Evolutionary conservation across 2,113 vertebrate species (phyloP).

Genomic region (Anolis carolinensis): DNA sequence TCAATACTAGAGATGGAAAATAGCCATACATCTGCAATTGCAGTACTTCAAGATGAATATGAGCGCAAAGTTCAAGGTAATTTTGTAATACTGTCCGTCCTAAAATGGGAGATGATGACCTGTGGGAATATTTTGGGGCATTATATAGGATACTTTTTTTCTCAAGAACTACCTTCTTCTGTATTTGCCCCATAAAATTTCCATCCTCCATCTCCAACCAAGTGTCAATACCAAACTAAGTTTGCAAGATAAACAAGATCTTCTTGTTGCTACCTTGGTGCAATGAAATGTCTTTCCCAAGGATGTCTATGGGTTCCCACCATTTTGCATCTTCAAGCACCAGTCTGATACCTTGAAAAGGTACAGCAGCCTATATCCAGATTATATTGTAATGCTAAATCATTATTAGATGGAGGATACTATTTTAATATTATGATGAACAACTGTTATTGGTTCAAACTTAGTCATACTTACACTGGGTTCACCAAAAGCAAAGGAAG

Average conservation of each 20-base stretch:
- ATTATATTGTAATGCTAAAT: no score
- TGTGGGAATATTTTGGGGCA: neutral
- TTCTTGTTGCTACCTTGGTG: neutral
- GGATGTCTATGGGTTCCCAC: neutral
- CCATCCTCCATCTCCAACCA: no score
- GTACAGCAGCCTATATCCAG: no score
- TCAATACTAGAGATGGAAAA: constrained; percentile 84
- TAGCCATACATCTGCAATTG: constrained; percentile 78
- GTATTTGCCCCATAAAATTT: neutral
- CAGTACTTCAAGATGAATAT: constrained; percentile 86
- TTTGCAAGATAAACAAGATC: neutral
- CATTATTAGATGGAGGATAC: no score
- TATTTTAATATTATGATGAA: no score
- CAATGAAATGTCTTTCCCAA: neutral
- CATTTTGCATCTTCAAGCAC: no score
- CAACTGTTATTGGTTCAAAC: no score
- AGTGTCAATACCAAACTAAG: neutral
- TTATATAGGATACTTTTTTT: neutral
- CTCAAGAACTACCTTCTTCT: neutral
- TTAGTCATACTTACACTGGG: no score
- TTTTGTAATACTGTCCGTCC: neutral
- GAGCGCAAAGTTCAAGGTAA: constrained; percentile 88
- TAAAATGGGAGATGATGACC: neutral
- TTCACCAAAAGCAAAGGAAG: no score
- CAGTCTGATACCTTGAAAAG: neutral